Evolutionary conservation across 2,113 vertebrate species (phyloP).

Genomic region (Calidris pygmaea): DNA sequence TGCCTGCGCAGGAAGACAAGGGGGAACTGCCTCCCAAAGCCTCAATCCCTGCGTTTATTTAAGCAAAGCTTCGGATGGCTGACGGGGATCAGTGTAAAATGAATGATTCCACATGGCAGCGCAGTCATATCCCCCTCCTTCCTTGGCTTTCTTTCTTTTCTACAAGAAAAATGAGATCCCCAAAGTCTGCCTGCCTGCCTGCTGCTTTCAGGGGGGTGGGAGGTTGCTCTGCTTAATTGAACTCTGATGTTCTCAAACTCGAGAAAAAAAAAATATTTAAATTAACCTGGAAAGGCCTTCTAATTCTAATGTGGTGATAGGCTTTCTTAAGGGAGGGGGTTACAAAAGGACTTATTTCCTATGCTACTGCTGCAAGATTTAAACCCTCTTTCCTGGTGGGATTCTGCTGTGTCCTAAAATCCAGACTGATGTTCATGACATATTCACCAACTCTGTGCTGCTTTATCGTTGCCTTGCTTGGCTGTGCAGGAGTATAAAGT

Average conservation of each 20-base stretch:
- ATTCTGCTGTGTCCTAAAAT: background rate
- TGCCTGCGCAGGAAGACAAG: background rate
- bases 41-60: background rate
- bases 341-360: background rate
- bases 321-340: background rate
- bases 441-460: background rate
- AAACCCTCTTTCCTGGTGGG: background rate
- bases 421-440: background rate
- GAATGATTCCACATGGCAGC: background rate
- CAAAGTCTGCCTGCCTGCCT: background rate
- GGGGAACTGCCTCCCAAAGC: background rate
- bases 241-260: background rate
- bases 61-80: background rate
- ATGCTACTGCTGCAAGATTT: slow-evolving; percentile 15
- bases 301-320: rapidly evolving
- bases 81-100: background rate
- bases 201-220: background rate
- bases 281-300: background rate
- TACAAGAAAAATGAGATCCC: background rate
- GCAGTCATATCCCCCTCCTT: background rate
- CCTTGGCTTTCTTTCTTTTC: background rate
- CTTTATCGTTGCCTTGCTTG: background rate
- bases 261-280: background rate
- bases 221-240: background rate
- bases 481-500: background rate